A percentile compares a stretch with the other conserved stretches of the same genome.
Conservation (phyloP, 1,140 invertebrate genomes). For the Eriosoma lanigerum region DNA sequence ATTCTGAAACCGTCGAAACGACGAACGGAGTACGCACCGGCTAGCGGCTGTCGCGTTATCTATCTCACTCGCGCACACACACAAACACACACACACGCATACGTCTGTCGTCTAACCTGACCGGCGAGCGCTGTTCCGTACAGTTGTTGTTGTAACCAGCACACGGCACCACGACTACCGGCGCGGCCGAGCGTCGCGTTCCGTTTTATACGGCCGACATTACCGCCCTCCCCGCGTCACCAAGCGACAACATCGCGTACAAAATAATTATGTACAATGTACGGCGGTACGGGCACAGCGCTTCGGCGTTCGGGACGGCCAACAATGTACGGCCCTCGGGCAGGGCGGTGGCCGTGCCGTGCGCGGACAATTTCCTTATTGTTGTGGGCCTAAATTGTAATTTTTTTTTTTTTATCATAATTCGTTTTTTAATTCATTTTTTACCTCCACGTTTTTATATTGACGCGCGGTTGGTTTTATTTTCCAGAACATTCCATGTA, state of each 20-base stretch:
- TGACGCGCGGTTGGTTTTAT: too few relatives aligned
- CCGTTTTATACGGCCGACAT: slow-evolving; percentile 20
- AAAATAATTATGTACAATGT: too few relatives aligned
- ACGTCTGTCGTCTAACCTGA: too few relatives aligned
- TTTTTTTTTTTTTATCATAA: too few relatives aligned
- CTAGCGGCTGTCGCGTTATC: background rate
- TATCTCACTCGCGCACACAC: background rate
- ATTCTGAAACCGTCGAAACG: background rate
- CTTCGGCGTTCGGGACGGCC: background rate
- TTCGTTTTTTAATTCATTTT: too few relatives aligned
- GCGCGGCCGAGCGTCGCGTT: background rate
- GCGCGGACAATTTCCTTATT: too few relatives aligned
- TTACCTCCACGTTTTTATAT: too few relatives aligned
- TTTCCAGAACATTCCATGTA: too few relatives aligned
- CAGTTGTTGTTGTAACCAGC: background rate
- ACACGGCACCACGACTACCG: slow-evolving; percentile 32
- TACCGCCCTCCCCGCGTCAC: background rate
- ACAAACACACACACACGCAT: background rate
- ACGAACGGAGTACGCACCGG: background rate
- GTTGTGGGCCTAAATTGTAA: too few relatives aligned
- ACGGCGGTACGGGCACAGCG: background rate
- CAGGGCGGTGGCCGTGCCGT: too few relatives aligned
- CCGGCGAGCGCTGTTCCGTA: background rate
- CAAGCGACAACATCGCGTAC: too few relatives aligned
- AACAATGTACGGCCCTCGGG: too few relatives aligned